Evolutionary conservation across 2,113 vertebrate genomes (phyloP), one percentile per base, ranked within the genome.

Genomic region (Pheucticus melanocephalus): DNA sequence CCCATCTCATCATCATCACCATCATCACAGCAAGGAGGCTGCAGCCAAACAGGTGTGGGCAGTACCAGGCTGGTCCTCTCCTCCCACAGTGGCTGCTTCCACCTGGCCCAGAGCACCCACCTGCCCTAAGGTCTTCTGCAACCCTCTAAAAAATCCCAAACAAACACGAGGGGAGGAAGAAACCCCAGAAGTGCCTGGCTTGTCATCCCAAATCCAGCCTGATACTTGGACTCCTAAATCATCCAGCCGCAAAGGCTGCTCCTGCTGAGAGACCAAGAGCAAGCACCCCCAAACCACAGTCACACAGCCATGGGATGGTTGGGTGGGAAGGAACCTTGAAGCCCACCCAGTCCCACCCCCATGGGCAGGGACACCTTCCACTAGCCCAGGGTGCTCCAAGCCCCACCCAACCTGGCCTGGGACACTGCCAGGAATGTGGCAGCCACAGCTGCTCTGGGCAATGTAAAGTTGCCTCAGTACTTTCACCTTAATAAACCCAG

Each of bases 321-420:
- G 60, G 15, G 51, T 16, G 30, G 60, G 33, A 75, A 39, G n/a
- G 45, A 42, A 82, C 20, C 39, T 3, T 4, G 23, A 45, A 64
- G 6, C 51, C 1, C 39, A 8, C 14, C 59, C 39, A 5, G 16
- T 45, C 10, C 59, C 59, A 73, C 15, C 16, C 7, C 33, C 19
- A 18, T 0, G 4, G 28, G 18, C 64, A 90, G 33, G 23, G 50
- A 39, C 50, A 45, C 39, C 17, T 65, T 10, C 59, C 39, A 65
- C 44, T 3, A 1, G 0, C 11, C 33, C 59, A 59, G 20, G 2
- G 0, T 7, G 44, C 51, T 59, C 57, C 30, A 39, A 57, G 9
- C 7, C 11, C 50, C 0, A 0, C 51, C 27, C 61, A 61, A 0
- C 14, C 56, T 2, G 9, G 31, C 40, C 71, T 42, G 6, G 48